Conservation (phyloP, 2,113 vertebrate species). For the Willisornis vidua region DNA sequence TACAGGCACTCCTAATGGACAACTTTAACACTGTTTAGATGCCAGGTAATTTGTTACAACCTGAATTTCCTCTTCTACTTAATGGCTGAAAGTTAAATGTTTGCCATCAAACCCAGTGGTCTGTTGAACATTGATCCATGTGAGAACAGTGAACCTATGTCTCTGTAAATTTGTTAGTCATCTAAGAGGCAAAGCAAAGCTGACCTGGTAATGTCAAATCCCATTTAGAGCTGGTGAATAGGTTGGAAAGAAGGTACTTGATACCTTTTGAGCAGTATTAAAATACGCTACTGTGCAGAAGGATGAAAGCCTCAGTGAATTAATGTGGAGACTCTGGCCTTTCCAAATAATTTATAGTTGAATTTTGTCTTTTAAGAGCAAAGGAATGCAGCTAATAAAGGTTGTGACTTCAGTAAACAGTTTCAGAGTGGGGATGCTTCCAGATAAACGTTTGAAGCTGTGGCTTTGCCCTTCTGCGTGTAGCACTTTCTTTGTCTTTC, state of each 20-base stretch:
- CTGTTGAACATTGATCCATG: slow-evolving; percentile 72
- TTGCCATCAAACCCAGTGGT: slow-evolving; percentile 64
- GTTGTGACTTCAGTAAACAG: slow-evolving; percentile 51
- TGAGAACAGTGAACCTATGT: slow-evolving; percentile 70
- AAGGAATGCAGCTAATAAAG: slow-evolving; percentile 65
- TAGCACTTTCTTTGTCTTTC: not conserved
- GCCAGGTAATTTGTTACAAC: slow-evolving; percentile 68
- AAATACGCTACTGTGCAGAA: slow-evolving; percentile 47
- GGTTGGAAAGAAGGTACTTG: slow-evolving; percentile 61
- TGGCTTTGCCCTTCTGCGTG: slow-evolving; percentile 29
- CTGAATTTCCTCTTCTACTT: slow-evolving; percentile 60
- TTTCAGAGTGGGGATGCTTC: not conserved
- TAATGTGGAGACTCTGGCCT: slow-evolving; percentile 53
- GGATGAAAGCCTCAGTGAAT: slow-evolving; percentile 69
- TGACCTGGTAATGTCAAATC: slow-evolving; percentile 77
- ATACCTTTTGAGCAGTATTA: slow-evolving; percentile 69
- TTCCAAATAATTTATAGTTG: slow-evolving; percentile 72
- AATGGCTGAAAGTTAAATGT: slow-evolving; percentile 71
- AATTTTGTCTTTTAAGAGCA: slow-evolving; percentile 57
- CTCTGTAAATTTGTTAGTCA: slow-evolving; percentile 77
- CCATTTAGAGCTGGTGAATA: slow-evolving; percentile 70
- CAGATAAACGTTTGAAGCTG: slow-evolving; percentile 22
- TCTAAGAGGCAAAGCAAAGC: slow-evolving; percentile 67
- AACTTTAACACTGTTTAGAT: slow-evolving; percentile 55
- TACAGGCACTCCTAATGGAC: slow-evolving; percentile 15